Percentiles rank a stretch among this genome's conserved stretches.
These are phyloP conservation scores for Sycobia sp. DNA, from an alignment of 1,140 invertebrate genomes.

Conservation along the genomic window DNA sequence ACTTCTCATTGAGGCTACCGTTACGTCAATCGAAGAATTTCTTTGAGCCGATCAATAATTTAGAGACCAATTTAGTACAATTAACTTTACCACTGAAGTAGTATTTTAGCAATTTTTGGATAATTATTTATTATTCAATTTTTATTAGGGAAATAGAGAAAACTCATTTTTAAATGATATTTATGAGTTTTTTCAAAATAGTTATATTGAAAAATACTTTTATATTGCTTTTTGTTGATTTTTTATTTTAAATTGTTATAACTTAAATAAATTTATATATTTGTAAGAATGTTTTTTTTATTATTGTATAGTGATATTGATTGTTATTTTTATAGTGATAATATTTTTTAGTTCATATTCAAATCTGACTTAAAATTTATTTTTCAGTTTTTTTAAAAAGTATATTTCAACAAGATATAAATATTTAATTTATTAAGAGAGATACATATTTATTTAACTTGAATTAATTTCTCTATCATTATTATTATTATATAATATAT, in stretches of 20 bases:
- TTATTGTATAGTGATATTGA: neutral
- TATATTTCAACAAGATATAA: too few species aligned
- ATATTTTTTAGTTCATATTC: neutral
- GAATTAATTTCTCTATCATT: too few species aligned
- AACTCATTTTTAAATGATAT: neutral
- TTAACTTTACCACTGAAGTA: too few species aligned
- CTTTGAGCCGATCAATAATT: constrained; percentile 46
- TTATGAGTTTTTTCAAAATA: neutral
- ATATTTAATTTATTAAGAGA: too few species aligned
- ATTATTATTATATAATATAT: too few species aligned
- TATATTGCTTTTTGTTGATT: constrained; percentile 7
- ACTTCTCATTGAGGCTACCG: constrained; percentile 79
- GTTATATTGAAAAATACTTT: neutral
- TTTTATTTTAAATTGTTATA: constrained; percentile 8
- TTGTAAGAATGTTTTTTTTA: neutral
- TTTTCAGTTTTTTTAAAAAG: too few species aligned
- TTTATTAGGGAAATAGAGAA: too few species aligned
- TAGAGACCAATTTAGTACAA: too few species aligned
- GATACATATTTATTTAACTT: too few species aligned
- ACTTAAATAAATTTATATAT: constrained; percentile 18
- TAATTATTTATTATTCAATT: constrained; percentile 11
- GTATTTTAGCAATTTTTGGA: neutral
- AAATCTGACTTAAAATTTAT: too few species aligned
- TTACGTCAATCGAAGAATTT: constrained; percentile 66
- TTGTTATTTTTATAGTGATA: neutral